Percentiles rank a stretch among this genome's conserved stretches.
Conservation (phyloP, 2,113 vertebrate species). For the Microcebus lehilahytsara region DNA sequence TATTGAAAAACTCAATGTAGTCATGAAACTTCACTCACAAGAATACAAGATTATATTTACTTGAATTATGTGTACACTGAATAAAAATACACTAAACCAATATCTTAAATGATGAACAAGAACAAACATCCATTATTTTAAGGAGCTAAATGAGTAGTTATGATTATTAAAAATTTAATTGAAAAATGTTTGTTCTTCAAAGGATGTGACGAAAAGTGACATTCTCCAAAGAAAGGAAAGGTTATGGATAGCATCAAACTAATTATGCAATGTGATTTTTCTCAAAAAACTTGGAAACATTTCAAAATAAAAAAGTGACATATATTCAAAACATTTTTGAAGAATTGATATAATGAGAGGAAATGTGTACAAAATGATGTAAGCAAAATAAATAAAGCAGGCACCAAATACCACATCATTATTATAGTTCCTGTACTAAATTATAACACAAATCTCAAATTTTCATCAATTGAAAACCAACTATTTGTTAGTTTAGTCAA, state of each 20-base stretch:
- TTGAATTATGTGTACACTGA: not conserved
- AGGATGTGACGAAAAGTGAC: not conserved
- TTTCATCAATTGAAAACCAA: not conserved
- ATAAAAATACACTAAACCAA: not conserved
- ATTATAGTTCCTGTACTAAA: not conserved
- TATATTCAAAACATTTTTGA: not conserved
- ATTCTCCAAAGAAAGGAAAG: not conserved
- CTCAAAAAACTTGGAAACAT: not conserved
- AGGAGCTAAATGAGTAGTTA: not conserved
- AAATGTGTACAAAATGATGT: not conserved
- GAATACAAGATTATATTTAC: not conserved
- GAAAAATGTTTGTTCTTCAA: not conserved
- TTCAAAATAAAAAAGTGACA: not conserved
- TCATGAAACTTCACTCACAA: not conserved
- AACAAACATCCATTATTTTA: not conserved
- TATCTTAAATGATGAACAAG: not conserved
- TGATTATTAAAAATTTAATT: not conserved
- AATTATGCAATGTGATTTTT: not conserved
- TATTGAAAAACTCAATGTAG: not conserved
- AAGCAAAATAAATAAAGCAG: not conserved
- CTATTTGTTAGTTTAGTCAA: not conserved
- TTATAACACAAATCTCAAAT: not conserved
- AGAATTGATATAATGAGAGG: not conserved
- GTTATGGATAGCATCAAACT: not conserved
- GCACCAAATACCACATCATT: not conserved